A percentile compares a stretch with the other conserved stretches of the same genome.
These are phyloP conservation scores for Apoderus coryli DNA, from an alignment of 2,888 invertebrate species.

Conservation along the genomic window DNA sequence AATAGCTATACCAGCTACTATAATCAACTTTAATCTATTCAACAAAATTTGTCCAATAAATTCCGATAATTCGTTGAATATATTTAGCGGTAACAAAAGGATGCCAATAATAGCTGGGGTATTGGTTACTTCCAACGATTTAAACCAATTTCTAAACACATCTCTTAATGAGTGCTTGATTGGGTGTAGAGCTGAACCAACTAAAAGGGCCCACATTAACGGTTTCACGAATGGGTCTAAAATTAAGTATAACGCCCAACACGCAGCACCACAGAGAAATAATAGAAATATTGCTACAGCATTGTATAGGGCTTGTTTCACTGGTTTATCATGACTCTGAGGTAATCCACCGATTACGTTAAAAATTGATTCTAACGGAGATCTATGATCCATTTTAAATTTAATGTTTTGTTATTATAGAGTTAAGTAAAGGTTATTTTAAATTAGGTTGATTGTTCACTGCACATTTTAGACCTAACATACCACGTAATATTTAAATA, in stretches of 20 bases:
- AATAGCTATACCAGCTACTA: constrained; percentile 30
- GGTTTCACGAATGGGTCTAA: constrained; percentile 88
- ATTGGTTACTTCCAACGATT: constrained; percentile 47
- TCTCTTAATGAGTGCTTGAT: constrained; percentile 73
- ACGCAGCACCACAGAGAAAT: constrained; percentile 49
- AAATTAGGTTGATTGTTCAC: no score
- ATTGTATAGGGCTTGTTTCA: constrained; percentile 84
- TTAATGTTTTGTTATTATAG: no score
- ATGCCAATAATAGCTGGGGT: constrained; percentile 47
- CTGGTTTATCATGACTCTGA: constrained; percentile 72
- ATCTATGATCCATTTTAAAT: constrained; percentile 30
- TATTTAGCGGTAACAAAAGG: constrained; percentile 55
- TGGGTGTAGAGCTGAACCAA: constrained; percentile 95
- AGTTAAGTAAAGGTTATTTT: no score
- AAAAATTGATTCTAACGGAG: constrained; percentile 55
- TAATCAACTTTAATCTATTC: constrained; percentile 48
- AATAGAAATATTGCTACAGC: constrained; percentile 69
- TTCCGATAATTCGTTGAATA: constrained; percentile 62
- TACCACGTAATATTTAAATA: no score
- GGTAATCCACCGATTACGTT: constrained; percentile 53
- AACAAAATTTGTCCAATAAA: constrained; percentile 54
- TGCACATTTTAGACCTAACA: no score
- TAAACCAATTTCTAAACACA: constrained; percentile 66
- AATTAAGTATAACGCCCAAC: constrained; percentile 68
- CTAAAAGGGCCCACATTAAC: constrained; percentile 86